A percentile compares a stretch with the other conserved stretches of the same genome.
These are phyloP conservation scores for Clitarchus hookeri DNA, from an alignment of 2,888 invertebrate genomes.

Conservation along the genomic window DNA sequence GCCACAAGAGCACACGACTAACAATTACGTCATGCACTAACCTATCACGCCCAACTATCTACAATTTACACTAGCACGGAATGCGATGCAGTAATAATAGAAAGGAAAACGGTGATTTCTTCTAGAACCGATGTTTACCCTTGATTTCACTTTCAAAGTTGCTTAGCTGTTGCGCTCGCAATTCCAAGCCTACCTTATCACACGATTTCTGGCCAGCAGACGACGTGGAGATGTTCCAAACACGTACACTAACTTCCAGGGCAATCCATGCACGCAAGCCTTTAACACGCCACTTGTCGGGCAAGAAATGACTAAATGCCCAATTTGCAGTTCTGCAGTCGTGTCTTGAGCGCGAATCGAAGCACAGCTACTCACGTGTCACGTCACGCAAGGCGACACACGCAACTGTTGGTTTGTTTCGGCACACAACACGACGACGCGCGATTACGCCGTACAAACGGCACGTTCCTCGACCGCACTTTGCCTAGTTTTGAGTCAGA, in stretches of 20 bases:
- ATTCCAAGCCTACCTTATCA: background rate
- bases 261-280: background rate
- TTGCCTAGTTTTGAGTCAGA: slow-evolving; percentile 8
- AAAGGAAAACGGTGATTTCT: background rate
- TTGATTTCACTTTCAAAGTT: background rate
- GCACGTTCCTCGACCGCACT: background rate
- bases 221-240: background rate
- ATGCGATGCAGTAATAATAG: too few relatives aligned
- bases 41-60: too few relatives aligned
- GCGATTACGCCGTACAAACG: background rate
- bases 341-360: background rate
- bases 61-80: too few relatives aligned
- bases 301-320: background rate
- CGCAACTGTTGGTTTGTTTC: background rate
- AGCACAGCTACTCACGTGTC: background rate
- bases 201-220: slow-evolving; percentile 1
- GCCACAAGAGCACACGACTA: background rate
- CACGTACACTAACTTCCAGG: background rate
- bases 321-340: background rate
- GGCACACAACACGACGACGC: background rate
- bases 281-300: background rate
- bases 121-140: background rate
- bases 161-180: background rate
- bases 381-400: background rate
- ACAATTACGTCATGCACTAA: background rate